Evolutionary conservation across 2,113 vertebrate genomes (phyloP).

Genomic region (Numenius arquata): DNA sequence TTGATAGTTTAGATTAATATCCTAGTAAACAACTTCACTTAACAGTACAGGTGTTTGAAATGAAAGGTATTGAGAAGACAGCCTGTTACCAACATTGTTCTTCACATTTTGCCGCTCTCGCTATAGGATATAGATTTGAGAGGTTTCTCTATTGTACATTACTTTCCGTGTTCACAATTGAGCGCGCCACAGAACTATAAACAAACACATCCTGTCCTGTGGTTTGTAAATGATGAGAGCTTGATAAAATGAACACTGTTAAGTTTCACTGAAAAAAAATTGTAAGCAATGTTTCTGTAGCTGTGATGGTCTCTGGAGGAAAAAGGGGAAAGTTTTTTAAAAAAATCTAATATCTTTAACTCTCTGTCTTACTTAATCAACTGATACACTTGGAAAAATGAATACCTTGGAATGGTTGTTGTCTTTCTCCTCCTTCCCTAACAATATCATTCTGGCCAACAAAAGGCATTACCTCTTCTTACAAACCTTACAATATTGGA

Average conservation of each 20-base stretch:
- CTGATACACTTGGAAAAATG: not conserved
- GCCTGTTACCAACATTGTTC: accelerated
- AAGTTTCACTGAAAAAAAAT: not conserved
- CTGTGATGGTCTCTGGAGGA: not conserved
- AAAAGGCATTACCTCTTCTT: not conserved
- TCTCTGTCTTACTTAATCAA: not conserved
- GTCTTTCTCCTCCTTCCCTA: not conserved
- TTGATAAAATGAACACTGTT: not conserved
- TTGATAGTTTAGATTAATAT: not conserved
- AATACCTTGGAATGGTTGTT: not conserved
- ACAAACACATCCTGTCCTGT: not conserved
- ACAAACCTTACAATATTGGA: not conserved
- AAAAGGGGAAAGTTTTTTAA: not conserved
- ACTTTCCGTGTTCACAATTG: not conserved
- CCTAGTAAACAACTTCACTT: not conserved
- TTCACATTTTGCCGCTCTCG: not conserved
- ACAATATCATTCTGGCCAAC: not conserved
- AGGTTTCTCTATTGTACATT: not conserved
- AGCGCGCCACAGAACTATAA: not conserved
- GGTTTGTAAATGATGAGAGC: not conserved
- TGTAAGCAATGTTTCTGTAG: accelerated
- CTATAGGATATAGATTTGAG: not conserved
- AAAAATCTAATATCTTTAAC: not conserved
- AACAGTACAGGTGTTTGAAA: not conserved
- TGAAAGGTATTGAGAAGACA: not conserved